phyloP scores from a whole-genome alignment of 2,888 invertebrate species.

The Colletes collaris region DNA sequence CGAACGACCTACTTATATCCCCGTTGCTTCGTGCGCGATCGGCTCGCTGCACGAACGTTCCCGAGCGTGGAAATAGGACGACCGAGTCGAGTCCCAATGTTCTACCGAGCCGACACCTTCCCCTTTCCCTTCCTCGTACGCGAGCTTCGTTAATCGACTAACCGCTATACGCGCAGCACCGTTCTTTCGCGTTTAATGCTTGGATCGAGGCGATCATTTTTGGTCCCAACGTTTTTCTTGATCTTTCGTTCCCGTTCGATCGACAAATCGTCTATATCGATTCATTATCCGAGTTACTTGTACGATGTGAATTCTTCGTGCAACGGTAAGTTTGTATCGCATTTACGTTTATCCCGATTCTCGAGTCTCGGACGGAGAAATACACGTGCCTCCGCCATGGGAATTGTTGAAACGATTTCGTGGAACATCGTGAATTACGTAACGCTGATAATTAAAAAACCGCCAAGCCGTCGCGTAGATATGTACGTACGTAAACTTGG shows the following conservation, averaged over 20 bases:
- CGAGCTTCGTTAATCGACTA: conserved; percentile 55
- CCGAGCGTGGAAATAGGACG: conserved; percentile 80
- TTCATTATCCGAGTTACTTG: not conserved
- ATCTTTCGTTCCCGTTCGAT: not conserved
- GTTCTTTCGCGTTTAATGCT: conserved; percentile 45
- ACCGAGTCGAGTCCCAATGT: conserved; percentile 61
- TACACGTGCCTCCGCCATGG: not conserved
- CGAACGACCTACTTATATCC: conserved; percentile 82
- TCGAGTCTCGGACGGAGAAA: not conserved
- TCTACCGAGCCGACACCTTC: conserved; percentile 39
- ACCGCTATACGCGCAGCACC: conserved; percentile 50
- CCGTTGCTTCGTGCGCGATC: conserved; percentile 78
- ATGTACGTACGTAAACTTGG: not conserved
- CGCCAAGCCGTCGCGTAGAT: not conserved
- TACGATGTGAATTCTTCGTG: not conserved
- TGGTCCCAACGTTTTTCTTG: conserved; percentile 1
- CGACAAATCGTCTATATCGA: not conserved
- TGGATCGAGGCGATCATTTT: not conserved
- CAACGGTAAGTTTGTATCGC: not conserved
- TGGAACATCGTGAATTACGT: conserved; percentile 43
- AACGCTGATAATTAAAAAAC: conserved; percentile 36
- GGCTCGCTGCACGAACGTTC: conserved; percentile 75
- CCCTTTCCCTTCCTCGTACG: conserved; percentile 15
- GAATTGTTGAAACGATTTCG: not conserved
- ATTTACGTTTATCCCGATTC: no score